Percentiles rank a stretch among this genome's conserved stretches.
These are phyloP conservation scores for Eupelmus urozonus DNA, from an alignment of 2,888 invertebrate genomes.

Conservation along the genomic window DNA sequence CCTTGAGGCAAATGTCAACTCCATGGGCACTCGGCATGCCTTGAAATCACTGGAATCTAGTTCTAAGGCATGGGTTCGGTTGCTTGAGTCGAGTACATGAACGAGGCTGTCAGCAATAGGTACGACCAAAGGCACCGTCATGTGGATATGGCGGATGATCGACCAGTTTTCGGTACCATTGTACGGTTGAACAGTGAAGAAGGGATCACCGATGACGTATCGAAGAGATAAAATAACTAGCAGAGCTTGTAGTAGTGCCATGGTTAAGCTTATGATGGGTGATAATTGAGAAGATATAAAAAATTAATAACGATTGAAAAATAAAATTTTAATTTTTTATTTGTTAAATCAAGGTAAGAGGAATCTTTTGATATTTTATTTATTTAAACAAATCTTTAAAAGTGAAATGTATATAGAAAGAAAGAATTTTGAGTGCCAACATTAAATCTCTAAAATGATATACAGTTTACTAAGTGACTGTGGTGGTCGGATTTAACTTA, in stretches of 20 bases:
- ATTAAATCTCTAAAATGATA: too few relatives aligned
- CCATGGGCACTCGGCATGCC: conserved; percentile 13
- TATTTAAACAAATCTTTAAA: too few relatives aligned
- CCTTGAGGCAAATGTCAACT: conserved; percentile 10
- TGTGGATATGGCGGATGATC: conserved; percentile 25
- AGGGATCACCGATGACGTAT: neutral
- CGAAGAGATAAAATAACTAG: neutral
- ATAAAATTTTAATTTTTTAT: too few relatives aligned
- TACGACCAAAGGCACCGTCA: conserved; percentile 11
- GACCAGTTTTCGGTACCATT: conserved; percentile 34
- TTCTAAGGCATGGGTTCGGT: neutral
- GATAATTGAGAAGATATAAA: too few relatives aligned
- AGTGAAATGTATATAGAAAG: too few relatives aligned
- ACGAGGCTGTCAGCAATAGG: conserved; percentile 14
- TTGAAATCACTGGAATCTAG: conserved; percentile 7
- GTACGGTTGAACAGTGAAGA: conserved; percentile 22
- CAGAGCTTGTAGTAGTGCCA: neutral
- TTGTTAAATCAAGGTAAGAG: too few relatives aligned
- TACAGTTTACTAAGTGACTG: too few relatives aligned
- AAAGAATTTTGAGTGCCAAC: too few relatives aligned
- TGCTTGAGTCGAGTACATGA: conserved; percentile 23
- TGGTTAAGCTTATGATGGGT: neutral
- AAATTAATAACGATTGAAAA: too few relatives aligned
- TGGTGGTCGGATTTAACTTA: too few relatives aligned
- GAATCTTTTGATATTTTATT: too few relatives aligned